Conservation (phyloP, 2,888 invertebrate species). For the Ormia ochracea region DNA sequence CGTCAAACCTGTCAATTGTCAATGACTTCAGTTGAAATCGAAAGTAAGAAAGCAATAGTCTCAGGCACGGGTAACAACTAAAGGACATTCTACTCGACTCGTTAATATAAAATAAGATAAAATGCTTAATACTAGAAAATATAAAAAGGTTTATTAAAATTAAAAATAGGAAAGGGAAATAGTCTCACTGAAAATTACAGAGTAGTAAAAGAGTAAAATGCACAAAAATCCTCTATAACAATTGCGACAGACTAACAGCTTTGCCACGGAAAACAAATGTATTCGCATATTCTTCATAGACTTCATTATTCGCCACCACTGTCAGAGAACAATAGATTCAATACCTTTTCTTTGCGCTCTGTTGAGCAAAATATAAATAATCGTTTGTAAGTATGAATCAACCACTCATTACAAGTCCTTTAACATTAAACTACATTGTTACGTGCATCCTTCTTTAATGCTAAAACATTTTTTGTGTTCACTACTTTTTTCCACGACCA, state of each 20-base stretch:
- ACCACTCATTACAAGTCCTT: constrained; percentile 28
- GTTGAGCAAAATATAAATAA: constrained; percentile 51
- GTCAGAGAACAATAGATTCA: constrained; percentile 14
- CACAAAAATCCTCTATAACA: neutral
- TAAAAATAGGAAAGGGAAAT: no score
- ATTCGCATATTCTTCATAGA: no score
- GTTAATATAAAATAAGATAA: constrained; percentile 32
- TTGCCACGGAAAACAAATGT: no score
- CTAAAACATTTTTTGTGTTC: constrained; percentile 34
- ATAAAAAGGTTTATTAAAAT: neutral
- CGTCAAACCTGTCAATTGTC: no score
- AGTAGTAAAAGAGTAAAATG: neutral
- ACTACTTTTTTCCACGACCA: neutral
- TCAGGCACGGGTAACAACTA: constrained; percentile 11
- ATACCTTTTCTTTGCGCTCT: constrained; percentile 47
- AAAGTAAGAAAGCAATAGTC: constrained; percentile 32
- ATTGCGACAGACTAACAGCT: no score
- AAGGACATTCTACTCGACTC: constrained; percentile 29
- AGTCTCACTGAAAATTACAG: neutral
- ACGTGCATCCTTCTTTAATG: constrained; percentile 44
- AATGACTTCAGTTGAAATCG: constrained; percentile 32
- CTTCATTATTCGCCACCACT: constrained; percentile 20
- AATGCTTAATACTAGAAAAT: constrained; percentile 5
- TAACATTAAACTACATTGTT: constrained; percentile 29
- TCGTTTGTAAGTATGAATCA: constrained; percentile 29